Evolutionary conservation across 2,113 vertebrate genomes (phyloP).

Genomic region (Hiodon alosoides): DNA sequence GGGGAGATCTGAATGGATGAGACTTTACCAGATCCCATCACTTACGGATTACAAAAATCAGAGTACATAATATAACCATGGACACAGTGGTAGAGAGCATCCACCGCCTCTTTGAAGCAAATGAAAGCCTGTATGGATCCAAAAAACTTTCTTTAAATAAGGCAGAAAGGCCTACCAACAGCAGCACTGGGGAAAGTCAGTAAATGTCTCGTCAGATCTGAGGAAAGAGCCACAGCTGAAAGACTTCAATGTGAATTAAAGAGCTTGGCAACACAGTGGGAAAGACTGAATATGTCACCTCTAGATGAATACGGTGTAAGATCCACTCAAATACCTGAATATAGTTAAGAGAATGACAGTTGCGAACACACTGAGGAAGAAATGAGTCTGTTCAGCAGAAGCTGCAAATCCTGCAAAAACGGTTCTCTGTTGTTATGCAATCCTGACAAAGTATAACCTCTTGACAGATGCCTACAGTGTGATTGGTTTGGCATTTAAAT

Average conservation of each 20-base stretch:
- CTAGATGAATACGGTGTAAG: neutral
- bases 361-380: neutral
- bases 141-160: neutral
- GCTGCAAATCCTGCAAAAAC: neutral
- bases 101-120: neutral
- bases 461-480: neutral
- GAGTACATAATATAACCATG: no score
- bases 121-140: neutral
- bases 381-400: neutral
- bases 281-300: neutral
- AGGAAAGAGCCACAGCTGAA: no score
- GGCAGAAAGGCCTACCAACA: neutral
- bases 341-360: neutral
- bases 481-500: slow-evolving; percentile 22
- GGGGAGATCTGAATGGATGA: neutral
- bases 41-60: no score
- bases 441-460: no score
- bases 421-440: no score
- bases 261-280: neutral
- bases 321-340: no score
- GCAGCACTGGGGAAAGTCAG: neutral
- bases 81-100: no score
- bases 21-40: neutral
- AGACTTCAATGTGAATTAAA: neutral
- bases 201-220: neutral